Evolutionary conservation across 2,113 vertebrate genomes (phyloP), one percentile per base, ranked within the genome.

Genomic region (Varanus komodoensis): DNA sequence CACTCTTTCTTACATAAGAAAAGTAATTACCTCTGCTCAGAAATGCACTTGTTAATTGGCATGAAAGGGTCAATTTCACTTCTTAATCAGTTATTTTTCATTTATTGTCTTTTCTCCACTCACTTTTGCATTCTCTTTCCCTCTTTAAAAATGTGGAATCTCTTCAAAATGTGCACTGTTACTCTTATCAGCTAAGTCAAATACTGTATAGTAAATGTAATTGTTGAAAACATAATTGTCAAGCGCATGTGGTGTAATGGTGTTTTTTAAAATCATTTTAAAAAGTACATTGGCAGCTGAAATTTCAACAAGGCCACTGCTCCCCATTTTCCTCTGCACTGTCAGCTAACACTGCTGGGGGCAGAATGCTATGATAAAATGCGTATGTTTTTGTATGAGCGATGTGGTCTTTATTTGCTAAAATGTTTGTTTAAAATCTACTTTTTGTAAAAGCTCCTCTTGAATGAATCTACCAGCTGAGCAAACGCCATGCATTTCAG

Each of bases 231-330:
- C 87, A 87, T 87, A 89, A 93, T 93, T 87, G 92, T 96, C 90
- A 93, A 95, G 92, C 93, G 83, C 91, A 89, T 93, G 95, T 92
- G 94, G 94, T 96, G 87, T 93, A 92, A 86, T 80, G 90, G 90
- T 91, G 89, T 95, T 93, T 92, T 92, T 52, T 94, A 93, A 88
- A 95, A 91, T 88, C 57, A 1, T 93, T 75, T 91, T 95, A 79
- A 92, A 92, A 91, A 92, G 94, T 92, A 89, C 80, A 86, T 92
- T 95, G 95, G 96, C 96, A 96, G 96, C 96, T 97, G 95, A 94
- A 88, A 89, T 89, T 71, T 94, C 87, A 54, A 93, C 83, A 86
- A 91, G 88, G 95, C 94, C 95, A 80, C 93, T 93, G 90, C 0
- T 32, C 86, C 93, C 93, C 95, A 93, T 93, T 52, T 84, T 17